Percentiles rank a stretch among this genome's conserved stretches.
phyloP scores from a whole-genome alignment of 1,140 invertebrate species.

The Globodera rostochiensis region DNA sequence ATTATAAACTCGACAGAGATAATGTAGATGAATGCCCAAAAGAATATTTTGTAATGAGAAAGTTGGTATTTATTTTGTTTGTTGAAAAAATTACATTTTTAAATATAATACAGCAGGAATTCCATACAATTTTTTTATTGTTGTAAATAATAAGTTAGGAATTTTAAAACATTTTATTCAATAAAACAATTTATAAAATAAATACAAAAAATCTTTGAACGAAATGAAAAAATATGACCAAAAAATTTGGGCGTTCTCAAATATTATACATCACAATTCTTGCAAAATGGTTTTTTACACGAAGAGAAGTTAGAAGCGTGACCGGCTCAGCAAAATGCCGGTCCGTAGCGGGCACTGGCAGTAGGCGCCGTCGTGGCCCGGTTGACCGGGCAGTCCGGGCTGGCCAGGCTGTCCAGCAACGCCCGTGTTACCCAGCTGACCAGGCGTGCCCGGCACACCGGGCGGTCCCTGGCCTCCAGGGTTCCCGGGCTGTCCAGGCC shows the following conservation, averaged over 20 bases:
- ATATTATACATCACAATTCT: neutral
- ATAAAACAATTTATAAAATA: no score
- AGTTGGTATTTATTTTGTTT: no score
- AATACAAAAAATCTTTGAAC: neutral
- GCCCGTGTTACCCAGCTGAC: constrained; percentile 19
- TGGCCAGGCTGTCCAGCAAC: constrained; percentile 25
- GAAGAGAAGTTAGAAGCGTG: neutral
- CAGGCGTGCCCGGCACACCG: constrained; percentile 21
- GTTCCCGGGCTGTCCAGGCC: constrained; percentile 22
- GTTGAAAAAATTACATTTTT: no score
- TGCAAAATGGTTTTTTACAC: no score
- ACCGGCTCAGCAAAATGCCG: constrained; percentile 29
- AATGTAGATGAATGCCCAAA: no score
- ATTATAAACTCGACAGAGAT: no score
- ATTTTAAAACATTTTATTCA: no score
- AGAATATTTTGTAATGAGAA: no score
- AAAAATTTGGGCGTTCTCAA: neutral
- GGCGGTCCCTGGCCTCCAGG: constrained; percentile 12
- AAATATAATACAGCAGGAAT: no score
- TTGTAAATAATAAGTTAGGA: no score
- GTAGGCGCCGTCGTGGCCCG: constrained; percentile 29
- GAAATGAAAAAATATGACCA: neutral
- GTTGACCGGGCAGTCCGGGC: constrained; percentile 18
- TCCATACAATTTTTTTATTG: no score
- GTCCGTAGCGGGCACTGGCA: constrained; percentile 32